These are phyloP conservation scores for Enteromius viviparus DNA, from an alignment of 2,797 vertebrate genomes.

Conservation along the genomic window DNA sequence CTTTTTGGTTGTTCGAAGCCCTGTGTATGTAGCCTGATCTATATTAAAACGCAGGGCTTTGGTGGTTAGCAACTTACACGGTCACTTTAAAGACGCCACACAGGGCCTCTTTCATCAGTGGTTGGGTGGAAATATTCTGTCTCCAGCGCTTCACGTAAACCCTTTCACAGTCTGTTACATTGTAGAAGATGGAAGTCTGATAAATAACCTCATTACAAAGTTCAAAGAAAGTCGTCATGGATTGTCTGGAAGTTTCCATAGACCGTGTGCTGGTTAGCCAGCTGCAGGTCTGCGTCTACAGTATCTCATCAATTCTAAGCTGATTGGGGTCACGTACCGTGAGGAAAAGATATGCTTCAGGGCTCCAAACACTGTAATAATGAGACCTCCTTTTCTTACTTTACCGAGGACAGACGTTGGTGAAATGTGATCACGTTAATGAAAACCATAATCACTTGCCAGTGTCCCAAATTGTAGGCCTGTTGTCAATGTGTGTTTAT, in stretches of 20 bases:
- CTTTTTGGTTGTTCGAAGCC: background rate
- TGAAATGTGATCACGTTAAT: constrained; percentile 51
- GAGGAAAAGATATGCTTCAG: constrained; percentile 46
- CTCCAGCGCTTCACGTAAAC: constrained; percentile 19
- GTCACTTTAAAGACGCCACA: constrained; percentile 32
- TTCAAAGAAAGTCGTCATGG: constrained; percentile 42
- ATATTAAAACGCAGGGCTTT: background rate
- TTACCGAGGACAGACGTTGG: constrained; percentile 37
- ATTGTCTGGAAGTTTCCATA: constrained; percentile 46
- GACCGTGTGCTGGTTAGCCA: constrained; percentile 31
- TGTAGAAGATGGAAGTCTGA: constrained; percentile 51
- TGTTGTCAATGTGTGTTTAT: constrained; percentile 15
- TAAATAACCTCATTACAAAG: constrained; percentile 54
- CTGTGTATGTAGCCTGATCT: background rate
- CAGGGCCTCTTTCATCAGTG: constrained; percentile 21
- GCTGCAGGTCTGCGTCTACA: constrained; percentile 39
- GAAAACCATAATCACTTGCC: constrained; percentile 40
- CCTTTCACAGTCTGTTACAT: constrained; percentile 37
- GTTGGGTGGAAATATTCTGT: constrained; percentile 33
- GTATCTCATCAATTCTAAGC: constrained; percentile 54
- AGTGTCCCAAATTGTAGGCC: constrained; percentile 5
- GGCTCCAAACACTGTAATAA: constrained; percentile 51
- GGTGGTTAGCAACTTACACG: constrained; percentile 16
- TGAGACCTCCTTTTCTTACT: constrained; percentile 29
- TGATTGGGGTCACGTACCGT: constrained; percentile 52